Evolutionary conservation across 2,888 invertebrate species (phyloP).

Genomic region (Tridacna gigas): DNA sequence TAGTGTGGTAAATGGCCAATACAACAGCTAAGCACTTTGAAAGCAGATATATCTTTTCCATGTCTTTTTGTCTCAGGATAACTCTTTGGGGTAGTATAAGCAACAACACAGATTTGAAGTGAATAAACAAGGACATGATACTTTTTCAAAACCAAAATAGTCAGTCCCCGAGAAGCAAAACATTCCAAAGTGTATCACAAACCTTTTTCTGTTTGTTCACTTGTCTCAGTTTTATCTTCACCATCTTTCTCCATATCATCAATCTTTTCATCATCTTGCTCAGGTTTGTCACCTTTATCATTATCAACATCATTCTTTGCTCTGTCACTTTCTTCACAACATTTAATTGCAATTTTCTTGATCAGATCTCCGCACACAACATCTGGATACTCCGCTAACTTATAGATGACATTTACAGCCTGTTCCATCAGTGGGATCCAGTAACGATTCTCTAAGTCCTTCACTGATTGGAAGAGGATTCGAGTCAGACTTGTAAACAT

Average conservation of each 20-base stretch:
- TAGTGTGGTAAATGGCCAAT: too few species aligned
- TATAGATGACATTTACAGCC: slow-evolving; percentile 88
- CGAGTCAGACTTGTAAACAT: slow-evolving; percentile 87
- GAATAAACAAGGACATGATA: too few species aligned
- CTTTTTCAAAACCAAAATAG: too few species aligned
- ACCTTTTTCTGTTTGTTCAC: background rate
- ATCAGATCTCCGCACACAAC: slow-evolving; percentile 82
- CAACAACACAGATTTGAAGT: too few species aligned
- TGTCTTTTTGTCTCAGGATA: too few species aligned
- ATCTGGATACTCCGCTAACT: slow-evolving; percentile 88
- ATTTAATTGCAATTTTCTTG: slow-evolving; percentile 68
- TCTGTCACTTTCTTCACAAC: background rate
- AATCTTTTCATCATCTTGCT: background rate
- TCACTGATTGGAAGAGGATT: slow-evolving; percentile 85
- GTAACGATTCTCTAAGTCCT: slow-evolving; percentile 84
- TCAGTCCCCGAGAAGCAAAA: too few species aligned
- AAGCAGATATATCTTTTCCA: too few species aligned
- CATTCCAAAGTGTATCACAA: background rate
- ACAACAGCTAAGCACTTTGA: too few species aligned
- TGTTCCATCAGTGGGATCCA: slow-evolving; percentile 88
- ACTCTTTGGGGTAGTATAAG: too few species aligned
- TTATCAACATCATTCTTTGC: slow-evolving; percentile 7
- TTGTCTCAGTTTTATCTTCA: slow-evolving; percentile 23
- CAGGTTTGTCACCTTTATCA: background rate
- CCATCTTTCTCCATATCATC: slow-evolving; percentile 16